These are phyloP conservation scores for Ceratina australensis DNA, from an alignment of 1,140 invertebrate species.

Conservation along the genomic window DNA sequence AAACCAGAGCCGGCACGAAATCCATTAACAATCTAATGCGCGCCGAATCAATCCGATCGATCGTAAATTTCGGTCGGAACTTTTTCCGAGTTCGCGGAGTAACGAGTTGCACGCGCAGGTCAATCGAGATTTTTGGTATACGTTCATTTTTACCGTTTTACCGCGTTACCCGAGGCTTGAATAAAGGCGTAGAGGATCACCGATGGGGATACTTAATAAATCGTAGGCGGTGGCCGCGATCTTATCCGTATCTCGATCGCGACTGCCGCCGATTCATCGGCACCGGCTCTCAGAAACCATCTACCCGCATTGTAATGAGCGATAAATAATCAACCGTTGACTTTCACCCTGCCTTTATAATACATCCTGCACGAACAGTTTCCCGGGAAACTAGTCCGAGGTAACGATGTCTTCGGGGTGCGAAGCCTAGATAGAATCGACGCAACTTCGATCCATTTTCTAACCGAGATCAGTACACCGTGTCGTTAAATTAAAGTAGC, in stretches of 20 bases:
- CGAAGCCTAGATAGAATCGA: constrained; percentile 34
- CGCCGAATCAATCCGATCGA: background rate
- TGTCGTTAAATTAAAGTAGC: background rate
- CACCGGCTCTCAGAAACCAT: constrained; percentile 44
- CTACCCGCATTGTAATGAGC: constrained; percentile 71
- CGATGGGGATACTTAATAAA: constrained; percentile 69
- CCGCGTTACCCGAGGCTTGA: constrained; percentile 20
- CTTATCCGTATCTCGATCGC: constrained; percentile 74
- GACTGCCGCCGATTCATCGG: constrained; percentile 69
- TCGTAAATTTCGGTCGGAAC: too few relatives aligned
- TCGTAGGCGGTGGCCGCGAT: constrained; percentile 69
- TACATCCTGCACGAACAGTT: constrained; percentile 37
- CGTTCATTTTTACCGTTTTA: constrained; percentile 3
- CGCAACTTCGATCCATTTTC: constrained; percentile 4
- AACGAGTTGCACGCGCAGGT: too few relatives aligned
- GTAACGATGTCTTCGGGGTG: constrained; percentile 10
- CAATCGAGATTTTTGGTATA: constrained; percentile 33
- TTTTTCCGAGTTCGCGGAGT: too few relatives aligned
- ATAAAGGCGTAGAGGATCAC: constrained; percentile 12
- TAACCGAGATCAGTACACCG: background rate
- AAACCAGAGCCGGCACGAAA: background rate
- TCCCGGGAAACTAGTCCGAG: constrained; percentile 35
- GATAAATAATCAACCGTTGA: constrained; percentile 69
- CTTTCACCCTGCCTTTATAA: constrained; percentile 48
- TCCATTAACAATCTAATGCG: background rate